A percentile compares a stretch with the other conserved stretches of the same genome.
Conservation (phyloP, 2,888 invertebrate genomes). For the Scelioninae gen. 2 region DNA sequence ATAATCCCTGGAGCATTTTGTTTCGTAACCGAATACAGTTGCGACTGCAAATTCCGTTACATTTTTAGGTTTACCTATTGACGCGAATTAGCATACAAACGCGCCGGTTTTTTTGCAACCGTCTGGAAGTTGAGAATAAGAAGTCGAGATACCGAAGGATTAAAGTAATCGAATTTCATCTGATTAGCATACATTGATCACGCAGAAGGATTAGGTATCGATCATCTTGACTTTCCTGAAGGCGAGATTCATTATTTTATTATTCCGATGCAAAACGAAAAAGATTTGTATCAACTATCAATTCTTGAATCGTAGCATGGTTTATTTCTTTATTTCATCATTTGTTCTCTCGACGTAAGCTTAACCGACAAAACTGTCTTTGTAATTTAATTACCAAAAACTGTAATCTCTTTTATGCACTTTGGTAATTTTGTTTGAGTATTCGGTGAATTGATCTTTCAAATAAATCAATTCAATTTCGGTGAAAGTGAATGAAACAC, state of each 20-base stretch:
- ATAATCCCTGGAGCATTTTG: slow-evolving; percentile 14
- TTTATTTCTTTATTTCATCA: no score
- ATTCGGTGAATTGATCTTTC: no score
- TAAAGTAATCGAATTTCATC: slow-evolving; percentile 44
- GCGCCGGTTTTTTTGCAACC: slow-evolving; percentile 13
- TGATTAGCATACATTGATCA: slow-evolving; percentile 36
- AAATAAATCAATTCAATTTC: no score
- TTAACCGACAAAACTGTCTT: no score
- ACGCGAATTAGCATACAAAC: slow-evolving; percentile 43
- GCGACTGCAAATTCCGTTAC: slow-evolving; percentile 16
- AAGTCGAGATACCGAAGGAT: slow-evolving; percentile 23
- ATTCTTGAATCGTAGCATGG: no score
- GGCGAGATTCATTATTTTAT: background rate
- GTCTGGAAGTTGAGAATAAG: slow-evolving; percentile 37
- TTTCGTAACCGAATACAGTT: slow-evolving; percentile 34
- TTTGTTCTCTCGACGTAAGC: no score
- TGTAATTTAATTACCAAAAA: no score
- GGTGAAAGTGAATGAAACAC: no score
- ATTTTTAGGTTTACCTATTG: slow-evolving; percentile 31
- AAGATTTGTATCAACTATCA: no score
- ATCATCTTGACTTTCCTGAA: background rate
- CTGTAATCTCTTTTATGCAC: no score
- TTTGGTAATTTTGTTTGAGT: no score
- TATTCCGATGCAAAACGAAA: no score
- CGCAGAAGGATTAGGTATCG: slow-evolving; percentile 5